Evolutionary conservation across 2,113 vertebrate genomes (phyloP).

Genomic region (Gorilla gorilla): DNA sequence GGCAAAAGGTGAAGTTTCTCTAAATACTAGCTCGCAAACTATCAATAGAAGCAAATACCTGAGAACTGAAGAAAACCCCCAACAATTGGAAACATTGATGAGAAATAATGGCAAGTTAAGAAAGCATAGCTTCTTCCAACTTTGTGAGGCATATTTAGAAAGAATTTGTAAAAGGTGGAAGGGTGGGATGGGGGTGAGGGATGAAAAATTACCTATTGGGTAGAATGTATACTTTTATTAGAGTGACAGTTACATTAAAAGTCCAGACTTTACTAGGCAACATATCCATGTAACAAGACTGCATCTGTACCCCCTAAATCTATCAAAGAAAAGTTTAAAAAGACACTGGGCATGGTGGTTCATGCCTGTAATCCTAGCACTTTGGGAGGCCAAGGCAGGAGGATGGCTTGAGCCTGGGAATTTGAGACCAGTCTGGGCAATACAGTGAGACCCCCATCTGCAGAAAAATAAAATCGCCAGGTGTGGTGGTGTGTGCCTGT

Average conservation of each 20-base stretch:
- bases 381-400: neutral
- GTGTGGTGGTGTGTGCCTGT: neutral
- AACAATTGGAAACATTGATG: neutral
- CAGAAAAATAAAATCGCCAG: neutral
- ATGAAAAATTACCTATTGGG: no score
- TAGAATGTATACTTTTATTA: no score
- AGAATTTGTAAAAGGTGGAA: no score
- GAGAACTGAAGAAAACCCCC: neutral
- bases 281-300: no score
- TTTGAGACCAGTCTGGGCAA: neutral
- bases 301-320: no score
- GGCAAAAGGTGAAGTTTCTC: neutral
- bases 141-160: neutral
- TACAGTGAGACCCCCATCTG: neutral
- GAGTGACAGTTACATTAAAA: no score
- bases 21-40: fast-evolving
- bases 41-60: neutral
- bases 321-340: no score
- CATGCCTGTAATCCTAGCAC: neutral
- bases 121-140: neutral
- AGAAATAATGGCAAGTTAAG: neutral
- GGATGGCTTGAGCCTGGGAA: neutral
- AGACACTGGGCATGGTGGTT: neutral
- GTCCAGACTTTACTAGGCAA: no score
- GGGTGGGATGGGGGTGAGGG: no score